Evolutionary conservation across 2,113 vertebrate species (phyloP).

Genomic region (Clinocottus analis): DNA sequence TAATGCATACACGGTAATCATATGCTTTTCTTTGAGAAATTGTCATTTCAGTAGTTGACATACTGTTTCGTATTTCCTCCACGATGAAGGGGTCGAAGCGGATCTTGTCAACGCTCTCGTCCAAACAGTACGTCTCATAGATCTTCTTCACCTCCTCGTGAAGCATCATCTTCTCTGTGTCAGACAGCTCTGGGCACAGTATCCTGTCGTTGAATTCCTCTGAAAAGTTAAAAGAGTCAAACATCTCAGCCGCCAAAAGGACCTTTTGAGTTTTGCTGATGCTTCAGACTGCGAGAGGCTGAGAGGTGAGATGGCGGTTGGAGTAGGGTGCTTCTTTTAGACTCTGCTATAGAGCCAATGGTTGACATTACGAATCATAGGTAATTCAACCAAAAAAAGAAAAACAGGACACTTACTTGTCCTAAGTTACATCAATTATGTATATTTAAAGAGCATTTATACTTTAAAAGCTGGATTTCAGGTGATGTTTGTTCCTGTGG

Average conservation of each 20-base stretch:
- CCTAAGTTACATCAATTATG: background rate
- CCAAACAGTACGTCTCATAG: slow-evolving; percentile 96
- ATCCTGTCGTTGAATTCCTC: slow-evolving; percentile 98
- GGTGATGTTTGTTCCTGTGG: background rate
- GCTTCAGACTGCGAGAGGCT: background rate
- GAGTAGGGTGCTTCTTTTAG: background rate
- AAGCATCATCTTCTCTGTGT: slow-evolving; percentile 90
- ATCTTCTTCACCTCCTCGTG: slow-evolving; percentile 96
- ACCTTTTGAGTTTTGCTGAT: slow-evolving; percentile 7
- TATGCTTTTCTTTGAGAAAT: background rate
- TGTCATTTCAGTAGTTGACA: slow-evolving; percentile 61
- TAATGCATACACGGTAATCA: background rate
- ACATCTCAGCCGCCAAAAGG: background rate
- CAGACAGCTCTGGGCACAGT: slow-evolving; percentile 91
- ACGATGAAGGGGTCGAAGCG: slow-evolving; percentile 96
- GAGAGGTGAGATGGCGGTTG: background rate
- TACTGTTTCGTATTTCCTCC: slow-evolving; percentile 95
- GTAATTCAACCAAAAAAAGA: background rate
- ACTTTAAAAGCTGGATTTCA: background rate
- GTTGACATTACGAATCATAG: background rate
- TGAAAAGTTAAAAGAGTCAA: slow-evolving; percentile 68
- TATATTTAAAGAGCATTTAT: background rate
- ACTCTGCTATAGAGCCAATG: background rate
- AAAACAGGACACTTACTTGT: background rate
- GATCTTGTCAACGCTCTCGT: slow-evolving; percentile 97